Evolutionary conservation across 2,113 vertebrate species (phyloP).

Genomic region (Azemiops feae): DNA sequence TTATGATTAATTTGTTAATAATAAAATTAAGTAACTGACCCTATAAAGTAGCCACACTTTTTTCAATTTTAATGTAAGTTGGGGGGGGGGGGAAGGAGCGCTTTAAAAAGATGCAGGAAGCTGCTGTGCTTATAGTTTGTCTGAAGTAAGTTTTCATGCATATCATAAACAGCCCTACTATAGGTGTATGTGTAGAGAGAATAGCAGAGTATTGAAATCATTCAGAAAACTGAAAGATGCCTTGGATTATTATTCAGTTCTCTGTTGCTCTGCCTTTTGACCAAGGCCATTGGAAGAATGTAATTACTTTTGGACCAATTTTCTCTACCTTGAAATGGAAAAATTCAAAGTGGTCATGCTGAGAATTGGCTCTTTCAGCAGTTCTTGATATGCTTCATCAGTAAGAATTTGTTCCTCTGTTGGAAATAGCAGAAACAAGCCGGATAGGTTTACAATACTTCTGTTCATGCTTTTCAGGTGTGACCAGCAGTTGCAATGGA

Average conservation of each 20-base stretch:
- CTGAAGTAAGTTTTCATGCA: not conserved
- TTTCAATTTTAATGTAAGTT: not conserved
- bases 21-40: not conserved
- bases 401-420: not conserved
- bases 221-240: not conserved
- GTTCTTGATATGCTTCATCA: not conserved
- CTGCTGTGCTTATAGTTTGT: not conserved
- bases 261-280: not conserved
- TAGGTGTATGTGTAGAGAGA: not conserved
- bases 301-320: not conserved
- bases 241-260: not conserved
- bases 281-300: not conserved
- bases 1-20: not conserved
- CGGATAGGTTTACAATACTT: not conserved
- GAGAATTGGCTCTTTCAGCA: slow-evolving; percentile 1
- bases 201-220: not conserved
- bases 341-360: not conserved
- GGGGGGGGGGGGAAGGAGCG: fast-evolving
- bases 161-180: not conserved
- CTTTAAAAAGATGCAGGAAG: not conserved
- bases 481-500: slow-evolving; percentile 22
- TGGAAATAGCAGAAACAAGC: not conserved
- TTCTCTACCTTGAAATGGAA: not conserved
- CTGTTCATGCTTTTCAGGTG: not conserved
- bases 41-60: not conserved